Base-by-base conservation (phyloP, 2,888 invertebrate genomes). In the Melanostoma scalare region DNA sequence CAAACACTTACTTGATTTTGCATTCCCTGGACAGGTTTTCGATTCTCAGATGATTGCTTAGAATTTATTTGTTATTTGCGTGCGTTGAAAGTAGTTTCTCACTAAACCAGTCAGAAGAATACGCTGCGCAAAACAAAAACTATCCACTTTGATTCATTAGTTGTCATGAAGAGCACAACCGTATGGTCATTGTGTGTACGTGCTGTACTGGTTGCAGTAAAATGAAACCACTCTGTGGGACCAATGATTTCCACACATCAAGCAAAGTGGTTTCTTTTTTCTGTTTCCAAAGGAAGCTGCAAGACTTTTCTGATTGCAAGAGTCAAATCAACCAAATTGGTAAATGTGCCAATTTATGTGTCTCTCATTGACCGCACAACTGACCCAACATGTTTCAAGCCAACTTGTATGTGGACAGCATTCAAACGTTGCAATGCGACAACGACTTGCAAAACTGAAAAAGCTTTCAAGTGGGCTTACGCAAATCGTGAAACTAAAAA, bases 331-430 rank as follows among this genome's bases (percentile, higher is more conserved):
- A 48, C 48, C 38, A 50, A 42, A 60, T 46, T 38, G 38, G 50
- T 50, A 50, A 71, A 48, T 60, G 42, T 58, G 71, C 50, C 71
- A 71, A 60, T 40, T 60, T 40, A 58, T 60, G 52, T 71, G 71
- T 4, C 71, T 50, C 71, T 52, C 60, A 71, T 69, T 38, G 10
- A 60, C 58, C 42, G 44, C 60, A 60, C 10, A 10, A 36, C 36
- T 31, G 56, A 50, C 38, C 69, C 56, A 60, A 71, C 58, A 31
- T 58, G 60, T 71, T 46, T 20, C 58, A 58, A 68, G 33, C 31
- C 58, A 69, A 50, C 20, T 60, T 33, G 20, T 20, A 20, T 20
- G 20, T 20, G 20, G 20, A 9, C 6, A 9, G 31, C 9, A 61
- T 30, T 60, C 6, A 20, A 40, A 33, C 44, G 44, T 33, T 20